phyloP scores from a whole-genome alignment of 2,113 vertebrate genomes.

The Probosciger aterrimus region DNA sequence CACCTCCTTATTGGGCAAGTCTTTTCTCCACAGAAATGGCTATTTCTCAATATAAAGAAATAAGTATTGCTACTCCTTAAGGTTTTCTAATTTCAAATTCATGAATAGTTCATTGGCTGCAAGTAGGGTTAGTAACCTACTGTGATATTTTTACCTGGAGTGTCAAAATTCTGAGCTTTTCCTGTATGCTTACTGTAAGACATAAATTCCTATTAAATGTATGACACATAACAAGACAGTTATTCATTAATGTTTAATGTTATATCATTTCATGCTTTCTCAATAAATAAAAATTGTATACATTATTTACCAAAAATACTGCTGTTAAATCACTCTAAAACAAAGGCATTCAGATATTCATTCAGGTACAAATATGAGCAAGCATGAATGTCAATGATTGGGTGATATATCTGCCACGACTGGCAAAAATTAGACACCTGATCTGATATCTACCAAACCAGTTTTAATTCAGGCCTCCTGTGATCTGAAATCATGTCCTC shows the following conservation, averaged over 20 bases:
- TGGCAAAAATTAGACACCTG: background rate
- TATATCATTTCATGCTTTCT: background rate
- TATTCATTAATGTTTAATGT: slow-evolving; percentile 11
- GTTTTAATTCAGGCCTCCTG: background rate
- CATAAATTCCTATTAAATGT: background rate
- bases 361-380: background rate
- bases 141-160: background rate
- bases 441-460: background rate
- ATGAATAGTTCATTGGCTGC: background rate
- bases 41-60: background rate
- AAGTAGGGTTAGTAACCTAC: background rate
- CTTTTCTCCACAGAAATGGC: background rate
- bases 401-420: background rate
- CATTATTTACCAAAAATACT: background rate
- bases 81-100: background rate
- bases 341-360: background rate
- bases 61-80: background rate
- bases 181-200: background rate
- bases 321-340: slow-evolving; percentile 6
- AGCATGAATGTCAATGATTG: background rate
- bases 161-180: background rate
- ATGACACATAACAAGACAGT: slow-evolving; percentile 4
- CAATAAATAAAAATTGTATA: slow-evolving; percentile 1
- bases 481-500: background rate
- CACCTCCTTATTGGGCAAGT: background rate